These are phyloP conservation scores for Bujurquina vittata DNA, from an alignment of 2,113 vertebrate genomes.

Conservation along the genomic window DNA sequence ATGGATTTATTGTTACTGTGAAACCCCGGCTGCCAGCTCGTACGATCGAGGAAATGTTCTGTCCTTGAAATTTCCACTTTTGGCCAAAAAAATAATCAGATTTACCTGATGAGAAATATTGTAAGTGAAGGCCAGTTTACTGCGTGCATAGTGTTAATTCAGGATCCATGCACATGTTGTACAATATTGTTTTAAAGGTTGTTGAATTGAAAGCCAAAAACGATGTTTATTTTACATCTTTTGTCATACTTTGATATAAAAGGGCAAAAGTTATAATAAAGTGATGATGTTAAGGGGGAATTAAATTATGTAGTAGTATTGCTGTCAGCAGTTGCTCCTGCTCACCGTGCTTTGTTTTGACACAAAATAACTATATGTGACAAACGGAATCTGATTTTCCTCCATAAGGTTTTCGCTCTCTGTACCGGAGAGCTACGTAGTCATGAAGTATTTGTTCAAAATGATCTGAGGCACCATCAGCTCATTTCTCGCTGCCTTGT, in stretches of 20 bases:
- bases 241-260: background rate
- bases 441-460: background rate
- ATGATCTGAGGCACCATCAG: background rate
- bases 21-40: background rate
- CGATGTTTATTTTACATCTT: too few relatives aligned
- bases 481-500: background rate
- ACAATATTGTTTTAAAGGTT: background rate
- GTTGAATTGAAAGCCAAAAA: too few relatives aligned
- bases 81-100: background rate
- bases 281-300: background rate
- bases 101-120: background rate
- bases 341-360: background rate
- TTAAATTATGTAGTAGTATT: too few relatives aligned
- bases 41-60: background rate
- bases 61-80: background rate
- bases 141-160: background rate
- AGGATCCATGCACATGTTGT: background rate
- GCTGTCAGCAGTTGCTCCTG: too few relatives aligned
- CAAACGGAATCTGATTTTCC: background rate
- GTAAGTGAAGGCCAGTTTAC: background rate
- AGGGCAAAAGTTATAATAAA: background rate
- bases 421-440: fast-evolving
- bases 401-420: background rate
- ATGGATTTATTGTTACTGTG: conserved; percentile 7
- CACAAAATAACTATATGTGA: background rate